Percentiles rank a stretch among this genome's conserved stretches.
Conservation (phyloP, 2,888 invertebrate genomes). For the Protophormia terraenovae region DNA sequence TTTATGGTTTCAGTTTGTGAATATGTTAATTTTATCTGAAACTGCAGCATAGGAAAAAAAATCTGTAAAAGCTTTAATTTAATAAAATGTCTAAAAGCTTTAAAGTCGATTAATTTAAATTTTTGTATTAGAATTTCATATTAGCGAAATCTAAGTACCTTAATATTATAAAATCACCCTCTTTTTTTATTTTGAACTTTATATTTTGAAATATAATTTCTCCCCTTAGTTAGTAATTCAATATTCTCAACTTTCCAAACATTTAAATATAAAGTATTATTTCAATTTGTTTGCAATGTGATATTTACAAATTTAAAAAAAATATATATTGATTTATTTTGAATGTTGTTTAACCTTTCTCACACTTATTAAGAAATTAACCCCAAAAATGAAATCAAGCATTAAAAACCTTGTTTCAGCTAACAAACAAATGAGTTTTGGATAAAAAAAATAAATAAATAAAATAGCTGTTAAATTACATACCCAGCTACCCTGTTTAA, state of each 20-base stretch:
- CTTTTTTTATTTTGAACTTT: no score
- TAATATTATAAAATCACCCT: neutral
- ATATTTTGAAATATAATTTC: no score
- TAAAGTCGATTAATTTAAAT: no score
- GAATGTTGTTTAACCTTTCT: slow-evolving; percentile 49
- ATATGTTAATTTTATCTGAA: no score
- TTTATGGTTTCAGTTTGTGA: no score
- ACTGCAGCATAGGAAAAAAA: no score
- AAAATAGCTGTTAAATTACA: neutral
- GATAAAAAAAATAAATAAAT: slow-evolving; percentile 8
- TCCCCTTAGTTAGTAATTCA: neutral
- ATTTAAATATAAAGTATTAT: slow-evolving; percentile 11
- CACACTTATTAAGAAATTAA: slow-evolving; percentile 30
- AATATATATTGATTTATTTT: slow-evolving; percentile 40
- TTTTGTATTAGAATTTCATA: no score
- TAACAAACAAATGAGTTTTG: slow-evolving; percentile 1
- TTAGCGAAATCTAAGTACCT: no score
- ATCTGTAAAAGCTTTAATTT: no score
- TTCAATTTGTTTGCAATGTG: neutral
- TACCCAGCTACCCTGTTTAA: slow-evolving; percentile 27
- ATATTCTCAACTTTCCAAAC: neutral
- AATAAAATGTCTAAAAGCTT: no score
- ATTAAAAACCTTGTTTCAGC: slow-evolving; percentile 1
- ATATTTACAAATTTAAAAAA: neutral
- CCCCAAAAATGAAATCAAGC: slow-evolving; percentile 18